Evolutionary conservation across 35 echinoderm and acorn worm species (phyloP).

Genomic region (Ophioderma brevispina): DNA sequence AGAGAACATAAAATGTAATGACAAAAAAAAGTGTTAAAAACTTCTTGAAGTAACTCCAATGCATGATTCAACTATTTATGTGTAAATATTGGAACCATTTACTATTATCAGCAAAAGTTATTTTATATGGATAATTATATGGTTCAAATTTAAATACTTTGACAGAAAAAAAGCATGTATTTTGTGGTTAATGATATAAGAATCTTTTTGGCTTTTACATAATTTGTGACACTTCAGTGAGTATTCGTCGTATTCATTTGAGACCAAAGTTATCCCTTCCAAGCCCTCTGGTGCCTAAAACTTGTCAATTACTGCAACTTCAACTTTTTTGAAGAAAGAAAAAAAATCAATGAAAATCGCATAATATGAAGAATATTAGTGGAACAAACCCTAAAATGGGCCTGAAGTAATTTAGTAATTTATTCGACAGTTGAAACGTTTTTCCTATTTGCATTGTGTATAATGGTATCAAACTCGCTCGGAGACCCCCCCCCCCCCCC

Average conservation of each 20-base stretch:
- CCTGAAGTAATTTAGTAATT: background rate
- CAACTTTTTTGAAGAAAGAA: background rate
- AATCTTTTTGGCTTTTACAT: background rate
- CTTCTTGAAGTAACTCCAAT: background rate
- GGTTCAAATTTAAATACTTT: slow-evolving; percentile 2
- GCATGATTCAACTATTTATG: background rate
- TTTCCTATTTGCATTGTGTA: background rate
- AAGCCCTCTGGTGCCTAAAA: background rate
- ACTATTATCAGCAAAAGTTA: background rate
- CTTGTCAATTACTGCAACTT: background rate
- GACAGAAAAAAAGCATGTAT: background rate
- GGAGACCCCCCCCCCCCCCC: too few species aligned
- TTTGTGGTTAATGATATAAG: background rate
- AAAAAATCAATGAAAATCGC: background rate
- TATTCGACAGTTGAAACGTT: background rate
- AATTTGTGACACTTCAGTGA: background rate
- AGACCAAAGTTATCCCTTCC: background rate
- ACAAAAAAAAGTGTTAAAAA: background rate
- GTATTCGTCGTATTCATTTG: background rate
- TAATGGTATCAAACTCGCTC: background rate
- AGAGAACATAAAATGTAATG: background rate
- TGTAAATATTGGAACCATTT: slow-evolving; percentile 7
- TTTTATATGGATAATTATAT: slow-evolving; percentile 9
- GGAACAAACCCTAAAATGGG: background rate
- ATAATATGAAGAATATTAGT: background rate